Evolutionary conservation across 2,797 vertebrate species (phyloP), one percentile per base, ranked within the genome.

Genomic region (Tangara arthus): DNA sequence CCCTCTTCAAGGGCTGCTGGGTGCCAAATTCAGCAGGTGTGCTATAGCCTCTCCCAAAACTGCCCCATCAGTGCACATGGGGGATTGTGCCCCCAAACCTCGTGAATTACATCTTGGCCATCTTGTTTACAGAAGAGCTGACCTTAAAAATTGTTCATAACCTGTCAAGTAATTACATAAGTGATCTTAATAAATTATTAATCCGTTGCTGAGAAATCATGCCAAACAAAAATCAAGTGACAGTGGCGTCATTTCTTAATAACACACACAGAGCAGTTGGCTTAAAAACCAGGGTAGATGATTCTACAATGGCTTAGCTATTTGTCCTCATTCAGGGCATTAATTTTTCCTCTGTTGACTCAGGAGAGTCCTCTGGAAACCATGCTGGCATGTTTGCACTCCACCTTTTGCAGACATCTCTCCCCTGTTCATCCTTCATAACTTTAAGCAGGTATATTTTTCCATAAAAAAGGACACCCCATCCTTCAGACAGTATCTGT

Each of bases 51-150:
- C 22, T n/a, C 49, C 53, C 55, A 73, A 53, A 94, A 28, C 8
- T 61, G 11, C 37, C 32, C 34, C 5, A 0, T 50, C n/a, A 17
- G 8, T n/a, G 26, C 19, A 32, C 39, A 37, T 0, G 0, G 19
- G 24, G 7, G 3, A 7, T n/a, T 70, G 42, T 46, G 24, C 9
- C 79, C 21, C 24, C 46, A 59, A 50, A 11, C 22, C 28, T 71
- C 3, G 0, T 8, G 17, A 70, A 47, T 44, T 59, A 5, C 15
- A 3, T 16, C n/a, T 41, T 70, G 52, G 10, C 28, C 15, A 53
- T 2, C 22, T 55, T 70, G 28, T 71, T 83, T 63, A 59, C 17
- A 9, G 1, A 34, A 77, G 21, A 73, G 12, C 4, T 60, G 24
- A 22, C 12, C 37, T 91, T 82, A 26, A 87, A 89, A 85, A 41